These are phyloP conservation scores for Arenicola marina DNA, from an alignment of 2,888 invertebrate genomes.

Conservation along the genomic window DNA sequence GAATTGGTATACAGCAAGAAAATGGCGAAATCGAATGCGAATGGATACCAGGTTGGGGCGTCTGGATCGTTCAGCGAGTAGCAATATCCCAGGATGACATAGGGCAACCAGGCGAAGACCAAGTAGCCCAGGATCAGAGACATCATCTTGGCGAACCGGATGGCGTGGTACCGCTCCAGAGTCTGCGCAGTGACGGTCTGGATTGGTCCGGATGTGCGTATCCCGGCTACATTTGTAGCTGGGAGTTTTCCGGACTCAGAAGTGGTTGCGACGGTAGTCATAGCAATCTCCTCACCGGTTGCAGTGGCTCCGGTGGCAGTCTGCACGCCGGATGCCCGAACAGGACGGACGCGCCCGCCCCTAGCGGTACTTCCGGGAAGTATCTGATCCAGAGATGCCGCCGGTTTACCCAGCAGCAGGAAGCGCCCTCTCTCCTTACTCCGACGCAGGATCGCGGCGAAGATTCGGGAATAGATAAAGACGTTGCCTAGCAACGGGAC, in stretches of 20 bases:
- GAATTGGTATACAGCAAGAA: neutral
- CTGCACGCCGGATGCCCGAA: too few relatives aligned
- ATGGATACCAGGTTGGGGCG: neutral
- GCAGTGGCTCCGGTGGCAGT: too few relatives aligned
- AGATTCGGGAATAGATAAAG: neutral
- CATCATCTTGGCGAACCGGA: neutral
- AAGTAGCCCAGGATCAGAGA: neutral
- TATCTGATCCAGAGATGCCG: too few relatives aligned
- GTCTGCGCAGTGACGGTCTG: too few relatives aligned
- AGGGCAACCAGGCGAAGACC: neutral
- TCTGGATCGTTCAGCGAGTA: neutral
- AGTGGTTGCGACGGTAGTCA: too few relatives aligned
- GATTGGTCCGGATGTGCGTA: too few relatives aligned
- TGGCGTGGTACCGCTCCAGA: too few relatives aligned
- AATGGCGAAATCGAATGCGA: neutral
- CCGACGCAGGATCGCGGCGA: neutral
- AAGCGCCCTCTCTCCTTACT: neutral
- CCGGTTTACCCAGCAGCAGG: neutral
- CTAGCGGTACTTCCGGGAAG: too few relatives aligned
- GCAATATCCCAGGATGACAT: neutral
- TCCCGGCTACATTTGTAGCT: too few relatives aligned
- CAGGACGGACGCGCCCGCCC: too few relatives aligned
- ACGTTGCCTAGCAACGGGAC: neutral
- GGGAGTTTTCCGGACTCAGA: too few relatives aligned
- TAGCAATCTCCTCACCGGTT: too few relatives aligned